Evolutionary conservation across 2,113 vertebrate genomes (phyloP), one percentile per base, ranked within the genome.

Genomic region (Arothron firmamentum): DNA sequence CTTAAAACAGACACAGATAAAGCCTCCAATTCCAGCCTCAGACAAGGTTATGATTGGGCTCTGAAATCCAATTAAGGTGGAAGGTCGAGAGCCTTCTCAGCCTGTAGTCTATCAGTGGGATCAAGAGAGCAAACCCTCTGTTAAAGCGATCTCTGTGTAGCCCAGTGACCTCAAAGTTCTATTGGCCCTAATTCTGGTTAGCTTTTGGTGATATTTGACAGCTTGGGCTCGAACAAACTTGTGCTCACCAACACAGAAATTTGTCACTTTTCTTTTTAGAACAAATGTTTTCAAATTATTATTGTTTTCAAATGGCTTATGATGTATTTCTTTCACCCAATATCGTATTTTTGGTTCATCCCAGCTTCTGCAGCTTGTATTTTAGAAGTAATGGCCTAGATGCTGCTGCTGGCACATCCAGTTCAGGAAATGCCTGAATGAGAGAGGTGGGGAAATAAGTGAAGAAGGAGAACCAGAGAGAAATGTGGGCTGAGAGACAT

Each of bases 361-460:
- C 59, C 48, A 48, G 23, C 59, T 47, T 51, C 56, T 21, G 62
- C 59, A 62, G 74, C 75, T 68, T 78, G 62, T 62, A 31, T 75
- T 52, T 66, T 16, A n/a, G 48, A 81, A 82, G 73, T 78, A 83
- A 86, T 67, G 65, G 73, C 52, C 64, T 72, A 70, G 62, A 60
- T 71, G 75, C 66, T 82, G 55, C 73, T 84, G 56, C 78, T 87
- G 82, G 82, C 77, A 76, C 56, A 72, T 25, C 38, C 31, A 21
- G 48, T 56, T 72, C 84, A 87, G 87, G 88, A 90, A 88, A 88
- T 88, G 84, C 81, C 83, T 85, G 80, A 78, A 84, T 70, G 70
- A 70, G 84, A 88, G 81, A 88, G 82, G 75, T 83, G 81, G 72
- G 83, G 53, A 66, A 52, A 50, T 11, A 28, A 23, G 21, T 6